A percentile compares a stretch with the other conserved stretches of the same genome.
Evolutionary conservation across 1,140 invertebrate genomes (phyloP).

Genomic region (Tribolium madens): DNA sequence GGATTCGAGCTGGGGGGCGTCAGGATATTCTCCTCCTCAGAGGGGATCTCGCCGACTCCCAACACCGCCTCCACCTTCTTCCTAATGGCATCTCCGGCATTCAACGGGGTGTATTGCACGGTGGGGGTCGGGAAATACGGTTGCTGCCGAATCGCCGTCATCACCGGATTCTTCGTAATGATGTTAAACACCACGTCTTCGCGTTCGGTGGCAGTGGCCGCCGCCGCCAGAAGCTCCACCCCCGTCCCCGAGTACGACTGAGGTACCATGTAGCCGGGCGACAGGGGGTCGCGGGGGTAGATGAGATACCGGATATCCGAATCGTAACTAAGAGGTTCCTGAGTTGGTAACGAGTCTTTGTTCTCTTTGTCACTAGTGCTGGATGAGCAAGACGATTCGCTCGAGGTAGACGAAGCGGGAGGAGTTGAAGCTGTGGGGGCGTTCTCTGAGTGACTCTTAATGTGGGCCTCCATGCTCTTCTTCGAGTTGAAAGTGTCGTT

Average conservation of each 20-base stretch:
- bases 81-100: slow-evolving; percentile 74
- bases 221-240: slow-evolving; percentile 64
- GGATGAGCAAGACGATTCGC: slow-evolving; percentile 58
- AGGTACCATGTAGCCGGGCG: slow-evolving; percentile 64
- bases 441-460: slow-evolving; percentile 87
- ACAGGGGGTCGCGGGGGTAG: slow-evolving; percentile 56
- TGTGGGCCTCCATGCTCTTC: slow-evolving; percentile 89
- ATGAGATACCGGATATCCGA: slow-evolving; percentile 61
- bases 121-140: slow-evolving; percentile 59
- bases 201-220: slow-evolving; percentile 60
- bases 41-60: slow-evolving; percentile 69
- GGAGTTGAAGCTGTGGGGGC: slow-evolving; percentile 65
- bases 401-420: slow-evolving; percentile 58
- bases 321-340: slow-evolving; percentile 57
- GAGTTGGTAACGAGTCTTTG: slow-evolving; percentile 59
- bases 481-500: slow-evolving; percentile 90
- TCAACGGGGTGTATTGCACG: slow-evolving; percentile 63
- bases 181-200: slow-evolving; percentile 60
- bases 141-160: slow-evolving; percentile 59
- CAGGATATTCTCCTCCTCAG: slow-evolving; percentile 67
- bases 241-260: slow-evolving; percentile 54
- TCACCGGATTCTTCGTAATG: slow-evolving; percentile 57
- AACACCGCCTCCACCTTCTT: slow-evolving; percentile 79
- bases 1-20: slow-evolving; percentile 77
- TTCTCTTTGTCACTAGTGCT: slow-evolving; percentile 68